These are phyloP conservation scores for Wasmannia auropunctata DNA, from an alignment of 1,140 invertebrate species.

Conservation along the genomic window DNA sequence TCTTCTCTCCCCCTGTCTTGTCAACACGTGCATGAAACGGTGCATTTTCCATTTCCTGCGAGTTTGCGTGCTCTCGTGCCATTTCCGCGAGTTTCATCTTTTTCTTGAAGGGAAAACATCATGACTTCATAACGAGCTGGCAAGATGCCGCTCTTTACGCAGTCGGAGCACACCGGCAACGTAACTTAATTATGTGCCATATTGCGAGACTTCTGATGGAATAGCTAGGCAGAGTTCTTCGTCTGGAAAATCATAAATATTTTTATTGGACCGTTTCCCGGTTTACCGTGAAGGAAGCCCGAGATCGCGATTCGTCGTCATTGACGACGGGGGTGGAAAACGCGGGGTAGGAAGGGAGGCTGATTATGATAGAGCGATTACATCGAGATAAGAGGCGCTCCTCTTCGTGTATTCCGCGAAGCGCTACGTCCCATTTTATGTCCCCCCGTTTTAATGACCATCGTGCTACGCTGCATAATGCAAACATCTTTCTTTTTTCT, in stretches of 20 bases:
- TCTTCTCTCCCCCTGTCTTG: slow-evolving; percentile 21
- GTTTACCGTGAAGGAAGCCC: slow-evolving; percentile 15
- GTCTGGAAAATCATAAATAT: slow-evolving; percentile 43
- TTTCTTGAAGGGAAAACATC: slow-evolving; percentile 58
- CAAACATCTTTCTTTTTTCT: slow-evolving; percentile 15
- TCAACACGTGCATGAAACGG: slow-evolving; percentile 10
- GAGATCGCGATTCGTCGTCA: not conserved
- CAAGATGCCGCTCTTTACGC: slow-evolving; percentile 56
- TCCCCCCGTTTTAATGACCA: slow-evolving; percentile 35
- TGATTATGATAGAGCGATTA: slow-evolving; percentile 37
- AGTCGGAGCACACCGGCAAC: slow-evolving; percentile 42
- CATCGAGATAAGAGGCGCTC: not conserved
- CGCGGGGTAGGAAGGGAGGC: too few relatives aligned
- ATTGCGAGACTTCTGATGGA: slow-evolving; percentile 59
- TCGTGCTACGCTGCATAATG: slow-evolving; percentile 36
- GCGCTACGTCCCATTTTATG: not conserved
- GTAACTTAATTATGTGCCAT: slow-evolving; percentile 60
- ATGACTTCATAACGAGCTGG: slow-evolving; percentile 58
- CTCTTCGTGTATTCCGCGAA: not conserved
- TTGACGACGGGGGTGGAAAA: not conserved
- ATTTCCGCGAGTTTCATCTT: slow-evolving; percentile 48
- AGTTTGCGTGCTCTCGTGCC: slow-evolving; percentile 49
- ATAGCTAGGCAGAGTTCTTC: slow-evolving; percentile 40
- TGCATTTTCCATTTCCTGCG: slow-evolving; percentile 54
- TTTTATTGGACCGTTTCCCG: slow-evolving; percentile 39